Evolutionary conservation across 2,888 invertebrate genomes (phyloP).

Genomic region (Meganola albula): DNA sequence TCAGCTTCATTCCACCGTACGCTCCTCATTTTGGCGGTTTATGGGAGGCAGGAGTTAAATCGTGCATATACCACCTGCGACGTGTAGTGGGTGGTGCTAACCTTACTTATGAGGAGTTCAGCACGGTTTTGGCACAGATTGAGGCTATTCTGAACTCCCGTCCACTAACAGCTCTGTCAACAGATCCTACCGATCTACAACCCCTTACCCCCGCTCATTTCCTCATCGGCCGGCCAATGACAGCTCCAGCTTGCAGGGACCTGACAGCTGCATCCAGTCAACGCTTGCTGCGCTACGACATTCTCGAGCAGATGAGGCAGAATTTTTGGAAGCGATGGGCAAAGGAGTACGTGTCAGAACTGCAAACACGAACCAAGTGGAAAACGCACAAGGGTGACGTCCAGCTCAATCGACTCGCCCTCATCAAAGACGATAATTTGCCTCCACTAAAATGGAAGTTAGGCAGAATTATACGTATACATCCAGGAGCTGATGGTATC

Average conservation of each 20-base stretch:
- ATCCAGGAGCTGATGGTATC: constrained; percentile 2
- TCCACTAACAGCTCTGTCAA: constrained; percentile 23
- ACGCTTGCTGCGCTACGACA: constrained; percentile 6
- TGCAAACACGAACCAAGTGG: constrained; percentile 32
- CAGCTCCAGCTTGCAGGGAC: not conserved
- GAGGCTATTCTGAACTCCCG: constrained; percentile 24
- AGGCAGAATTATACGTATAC: constrained; percentile 2
- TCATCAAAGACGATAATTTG: constrained; percentile 16
- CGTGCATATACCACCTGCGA: not conserved
- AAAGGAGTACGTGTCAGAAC: constrained; percentile 18
- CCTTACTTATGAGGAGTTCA: constrained; percentile 8
- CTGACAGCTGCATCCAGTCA: not conserved
- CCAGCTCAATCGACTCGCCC: constrained; percentile 12
- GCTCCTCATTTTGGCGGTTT: constrained; percentile 9
- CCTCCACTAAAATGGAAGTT: constrained; percentile 4
- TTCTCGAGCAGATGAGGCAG: constrained; percentile 10
- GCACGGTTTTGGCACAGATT: constrained; percentile 12
- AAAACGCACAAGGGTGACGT: constrained; percentile 6
- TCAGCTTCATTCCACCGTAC: constrained; percentile 6
- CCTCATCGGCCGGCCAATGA: constrained; percentile 18
- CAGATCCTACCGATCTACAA: constrained; percentile 17
- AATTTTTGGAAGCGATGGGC: constrained; percentile 21
- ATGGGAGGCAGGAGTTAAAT: constrained; percentile 3
- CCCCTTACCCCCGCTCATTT: constrained; percentile 24
- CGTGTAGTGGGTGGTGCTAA: constrained; percentile 6